Percentiles rank a stretch among this genome's conserved stretches.
Evolutionary conservation across 2,113 vertebrate species (phyloP).

Genomic region (Cathartes aura): DNA sequence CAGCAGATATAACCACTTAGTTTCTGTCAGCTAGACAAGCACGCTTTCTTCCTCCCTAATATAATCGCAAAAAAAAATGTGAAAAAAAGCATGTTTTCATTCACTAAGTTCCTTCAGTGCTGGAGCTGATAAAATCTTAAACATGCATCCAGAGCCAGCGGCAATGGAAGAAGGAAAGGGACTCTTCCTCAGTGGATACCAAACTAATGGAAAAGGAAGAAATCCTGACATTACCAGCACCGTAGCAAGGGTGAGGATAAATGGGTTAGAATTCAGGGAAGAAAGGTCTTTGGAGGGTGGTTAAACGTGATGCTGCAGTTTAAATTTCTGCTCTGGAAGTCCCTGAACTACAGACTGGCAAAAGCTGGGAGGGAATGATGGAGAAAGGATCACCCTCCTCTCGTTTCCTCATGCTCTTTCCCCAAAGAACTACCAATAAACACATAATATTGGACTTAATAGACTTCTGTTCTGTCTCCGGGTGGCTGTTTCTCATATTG

Average conservation of each 20-base stretch:
- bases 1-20: background rate
- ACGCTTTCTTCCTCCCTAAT: background rate
- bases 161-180: background rate
- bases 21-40: background rate
- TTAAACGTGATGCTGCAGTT: background rate
- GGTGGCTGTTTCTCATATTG: background rate
- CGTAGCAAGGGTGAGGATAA: accelerated
- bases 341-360: background rate
- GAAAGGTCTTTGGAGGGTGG: background rate
- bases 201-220: background rate
- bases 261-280: background rate
- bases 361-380: background rate
- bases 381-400: background rate
- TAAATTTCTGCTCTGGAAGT: background rate
- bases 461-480: background rate
- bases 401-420: background rate
- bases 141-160: background rate
- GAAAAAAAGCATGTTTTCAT: background rate
- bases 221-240: background rate
- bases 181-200: background rate
- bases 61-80: background rate
- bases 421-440: background rate
- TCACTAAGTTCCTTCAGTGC: background rate
- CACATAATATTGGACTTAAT: background rate
- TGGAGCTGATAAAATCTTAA: background rate